Conservation (phyloP, 2,113 vertebrate genomes). For the Gracilinanus agilis region DNA sequence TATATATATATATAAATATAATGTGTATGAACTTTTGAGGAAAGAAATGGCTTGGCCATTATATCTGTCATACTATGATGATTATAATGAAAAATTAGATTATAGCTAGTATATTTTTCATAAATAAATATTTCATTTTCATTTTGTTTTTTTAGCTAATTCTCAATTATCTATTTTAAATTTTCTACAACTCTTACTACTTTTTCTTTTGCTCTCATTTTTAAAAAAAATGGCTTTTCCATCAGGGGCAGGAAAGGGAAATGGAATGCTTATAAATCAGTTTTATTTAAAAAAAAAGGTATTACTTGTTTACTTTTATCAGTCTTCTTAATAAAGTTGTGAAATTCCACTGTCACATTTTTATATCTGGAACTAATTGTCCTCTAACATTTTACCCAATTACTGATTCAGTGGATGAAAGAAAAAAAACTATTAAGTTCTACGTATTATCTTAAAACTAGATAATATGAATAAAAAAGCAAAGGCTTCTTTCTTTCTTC, state of each 20-base stretch:
- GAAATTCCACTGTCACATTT: neutral
- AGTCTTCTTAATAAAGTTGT: conserved; percentile 13
- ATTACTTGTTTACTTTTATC: neutral
- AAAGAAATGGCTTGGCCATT: neutral
- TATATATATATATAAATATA: too few relatives aligned
- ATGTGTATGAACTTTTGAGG: neutral
- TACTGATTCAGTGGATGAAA: neutral
- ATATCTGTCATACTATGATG: neutral
- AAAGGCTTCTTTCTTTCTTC: too few relatives aligned
- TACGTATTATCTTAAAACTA: neutral
- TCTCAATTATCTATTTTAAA: conserved; percentile 12
- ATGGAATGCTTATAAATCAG: neutral
- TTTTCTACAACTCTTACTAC: conserved; percentile 8
- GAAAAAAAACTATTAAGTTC: neutral
- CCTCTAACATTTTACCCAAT: neutral
- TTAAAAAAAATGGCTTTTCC: neutral
- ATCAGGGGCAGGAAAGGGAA: conserved; percentile 19
- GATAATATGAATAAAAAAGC: neutral
- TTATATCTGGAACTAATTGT: neutral
- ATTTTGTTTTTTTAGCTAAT: neutral
- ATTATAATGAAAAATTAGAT: neutral
- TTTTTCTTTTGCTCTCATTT: neutral
- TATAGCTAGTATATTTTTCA: neutral
- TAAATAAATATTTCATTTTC: conserved; percentile 34
- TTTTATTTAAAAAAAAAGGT: neutral